Evolutionary conservation across 2,888 invertebrate species (phyloP), one percentile per base, ranked within the genome.

Genomic region (Tiphia femorata): DNA sequence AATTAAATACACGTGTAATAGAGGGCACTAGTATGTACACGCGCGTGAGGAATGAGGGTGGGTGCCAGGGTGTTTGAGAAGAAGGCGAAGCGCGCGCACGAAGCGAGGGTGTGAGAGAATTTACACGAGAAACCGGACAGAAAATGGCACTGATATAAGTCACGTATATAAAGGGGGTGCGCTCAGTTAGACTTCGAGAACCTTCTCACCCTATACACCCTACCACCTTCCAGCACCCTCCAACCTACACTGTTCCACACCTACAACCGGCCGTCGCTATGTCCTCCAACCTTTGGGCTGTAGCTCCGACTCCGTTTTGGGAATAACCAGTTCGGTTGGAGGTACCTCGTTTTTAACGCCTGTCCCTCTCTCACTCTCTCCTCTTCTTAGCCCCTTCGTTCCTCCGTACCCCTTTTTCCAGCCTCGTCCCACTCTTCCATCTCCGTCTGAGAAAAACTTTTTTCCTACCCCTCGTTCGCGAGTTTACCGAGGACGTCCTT

Each of bases 121-220:
- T 58, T 49, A 58, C 50, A 44, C 43, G 38, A 40, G 47, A 61
- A 53, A 40, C 43, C 40, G 48, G 55, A 51, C 48, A 46, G 55
- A 62, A 59, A 62, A 62, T 54, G 44, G 53, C 14, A 17, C 10
- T 41, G 51, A 35, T 49, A 43, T 63, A 58, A 63, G 53, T 67
- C 63, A 55, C 30, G 19, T 33, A 54, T 38, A 47, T 67, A 58
- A 67, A 61, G 49, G 58, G 56, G 19, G 37, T 37, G 29, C 43
- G 56, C 49, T 55, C 49, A 49, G 52, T 40, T 19, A 20, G 27
- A 27, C 33, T 19, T 47, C 21, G 27, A n/a, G n/a, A n/a, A n/a
- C n/a, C n/a, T n/a, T n/a, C n/a, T n/a, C n/a, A n/a, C n/a, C n/a
- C n/a, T n/a, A n/a, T n/a, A n/a, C n/a, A n/a, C n/a, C n/a, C n/a